Percentiles rank a stretch among this genome's conserved stretches.
phyloP scores from a whole-genome alignment of 2,113 vertebrate genomes.

The Lucifuga dentata region DNA sequence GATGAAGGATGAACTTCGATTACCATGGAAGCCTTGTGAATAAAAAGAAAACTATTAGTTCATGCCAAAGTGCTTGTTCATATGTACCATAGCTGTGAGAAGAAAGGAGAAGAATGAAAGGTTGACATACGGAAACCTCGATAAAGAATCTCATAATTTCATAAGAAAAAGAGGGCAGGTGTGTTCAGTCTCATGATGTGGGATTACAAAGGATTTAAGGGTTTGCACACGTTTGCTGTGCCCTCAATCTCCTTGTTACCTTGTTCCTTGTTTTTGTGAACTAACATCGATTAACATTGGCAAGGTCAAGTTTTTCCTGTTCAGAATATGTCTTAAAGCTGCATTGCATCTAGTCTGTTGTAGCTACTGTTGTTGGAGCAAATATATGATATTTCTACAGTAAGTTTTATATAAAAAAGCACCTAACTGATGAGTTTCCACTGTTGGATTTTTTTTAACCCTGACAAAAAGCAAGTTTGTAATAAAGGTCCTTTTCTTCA shows the following conservation, averaged over 20 bases:
- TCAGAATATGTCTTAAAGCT: too few species aligned
- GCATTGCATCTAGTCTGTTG: neutral
- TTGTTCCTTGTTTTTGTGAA: too few species aligned
- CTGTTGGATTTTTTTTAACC: too few species aligned
- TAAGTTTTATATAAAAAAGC: too few species aligned
- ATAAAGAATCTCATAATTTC: slow-evolving; percentile 24
- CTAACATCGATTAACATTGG: too few species aligned
- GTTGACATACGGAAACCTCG: slow-evolving; percentile 7
- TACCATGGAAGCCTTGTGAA: slow-evolving; percentile 65
- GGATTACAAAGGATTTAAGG: neutral
- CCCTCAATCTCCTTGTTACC: too few species aligned
- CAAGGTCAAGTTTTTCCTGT: too few species aligned
- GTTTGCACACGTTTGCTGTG: neutral
- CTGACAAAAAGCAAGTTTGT: neutral
- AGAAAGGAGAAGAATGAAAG: slow-evolving; percentile 26
- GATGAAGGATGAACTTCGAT: slow-evolving; percentile 70
- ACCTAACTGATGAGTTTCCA: too few species aligned
- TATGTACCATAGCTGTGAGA: slow-evolving; percentile 41
- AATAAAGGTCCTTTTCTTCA: neutral
- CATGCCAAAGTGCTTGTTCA: slow-evolving; percentile 52
- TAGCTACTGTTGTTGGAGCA: neutral
- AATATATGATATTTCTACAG: too few species aligned
- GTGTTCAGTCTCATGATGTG: slow-evolving; percentile 1
- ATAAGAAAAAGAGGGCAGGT: slow-evolving; percentile 12
- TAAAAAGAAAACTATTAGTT: slow-evolving; percentile 69